These are phyloP conservation scores for Kudoa iwatai DNA, from an alignment of 30 jellyfish, hydroid and myxozoan species.

Conservation along the genomic window DNA sequence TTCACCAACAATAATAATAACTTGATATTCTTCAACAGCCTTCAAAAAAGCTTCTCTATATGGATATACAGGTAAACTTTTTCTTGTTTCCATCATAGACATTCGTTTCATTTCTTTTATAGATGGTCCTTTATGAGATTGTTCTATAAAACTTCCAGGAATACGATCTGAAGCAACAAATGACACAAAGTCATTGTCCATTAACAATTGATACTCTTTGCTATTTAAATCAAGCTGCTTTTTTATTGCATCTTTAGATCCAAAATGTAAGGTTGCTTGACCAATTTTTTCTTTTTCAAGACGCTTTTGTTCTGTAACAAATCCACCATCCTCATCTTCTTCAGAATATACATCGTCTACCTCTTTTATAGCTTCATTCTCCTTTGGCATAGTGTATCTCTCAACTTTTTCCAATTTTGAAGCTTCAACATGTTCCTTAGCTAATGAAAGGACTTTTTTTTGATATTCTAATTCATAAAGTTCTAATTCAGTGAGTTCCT, in stretches of 20 bases:
- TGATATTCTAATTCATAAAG: conserved; percentile 23
- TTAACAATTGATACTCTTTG: conserved; percentile 30
- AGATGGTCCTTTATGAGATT: conserved; percentile 4
- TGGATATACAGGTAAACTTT: conserved; percentile 40
- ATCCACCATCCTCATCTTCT: conserved; percentile 12
- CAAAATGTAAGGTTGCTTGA: conserved; percentile 66
- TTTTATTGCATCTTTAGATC: conserved; percentile 43
- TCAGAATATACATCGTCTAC: conserved; percentile 26
- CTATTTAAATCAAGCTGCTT: conserved; percentile 6
- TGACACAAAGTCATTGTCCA: conserved; percentile 62
- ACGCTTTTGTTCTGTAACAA: conserved; percentile 44
- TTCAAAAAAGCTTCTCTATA: conserved; percentile 27
- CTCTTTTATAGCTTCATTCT: conserved; percentile 28
- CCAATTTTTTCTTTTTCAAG: conserved; percentile 84
- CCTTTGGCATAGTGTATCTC: conserved; percentile 77
- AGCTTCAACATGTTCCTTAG: conserved; percentile 30
- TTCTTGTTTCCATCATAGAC: conserved; percentile 34
- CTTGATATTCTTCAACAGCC: conserved; percentile 65
- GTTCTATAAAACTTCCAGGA: conserved; percentile 92
- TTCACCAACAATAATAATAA: conserved; percentile 76
- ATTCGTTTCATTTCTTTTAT: conserved; percentile 11
- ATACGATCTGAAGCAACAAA: conserved; percentile 83
- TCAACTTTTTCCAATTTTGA: conserved; percentile 21
- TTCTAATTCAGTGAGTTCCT: conserved; percentile 54
- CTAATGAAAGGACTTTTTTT: conserved; percentile 33